Evolutionary conservation across 2,113 vertebrate genomes (phyloP).

Genomic region (Phaethon lepturus): DNA sequence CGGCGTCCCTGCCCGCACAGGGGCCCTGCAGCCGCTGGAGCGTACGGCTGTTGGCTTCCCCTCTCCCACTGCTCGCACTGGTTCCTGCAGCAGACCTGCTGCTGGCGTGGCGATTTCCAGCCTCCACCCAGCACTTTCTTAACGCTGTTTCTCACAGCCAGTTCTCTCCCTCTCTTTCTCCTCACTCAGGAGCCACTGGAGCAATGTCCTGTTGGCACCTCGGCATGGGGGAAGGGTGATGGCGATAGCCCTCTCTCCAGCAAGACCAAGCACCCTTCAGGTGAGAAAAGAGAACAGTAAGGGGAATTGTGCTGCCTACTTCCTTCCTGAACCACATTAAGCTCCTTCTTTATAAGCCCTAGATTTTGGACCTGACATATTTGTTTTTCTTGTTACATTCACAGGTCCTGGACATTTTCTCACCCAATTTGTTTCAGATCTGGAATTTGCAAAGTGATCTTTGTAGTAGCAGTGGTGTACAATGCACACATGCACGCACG

Average conservation of each 20-base stretch:
- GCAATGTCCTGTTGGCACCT: background rate
- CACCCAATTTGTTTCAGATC: background rate
- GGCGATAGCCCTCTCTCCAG: background rate
- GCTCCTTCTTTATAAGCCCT: background rate
- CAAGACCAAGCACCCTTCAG: background rate
- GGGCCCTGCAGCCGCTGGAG: background rate
- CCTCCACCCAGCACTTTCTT: background rate
- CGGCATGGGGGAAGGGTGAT: background rate
- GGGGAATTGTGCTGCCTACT: background rate
- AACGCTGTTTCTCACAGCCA: background rate
- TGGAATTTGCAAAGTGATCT: background rate
- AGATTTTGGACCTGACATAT: background rate
- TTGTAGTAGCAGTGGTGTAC: background rate
- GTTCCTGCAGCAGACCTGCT: background rate
- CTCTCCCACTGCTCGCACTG: background rate
- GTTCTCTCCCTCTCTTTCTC: background rate
- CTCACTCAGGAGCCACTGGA: background rate
- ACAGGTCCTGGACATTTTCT: background rate
- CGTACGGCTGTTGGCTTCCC: background rate
- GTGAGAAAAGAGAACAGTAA: background rate
- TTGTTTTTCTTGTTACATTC: conserved; percentile 24
- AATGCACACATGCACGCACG: background rate
- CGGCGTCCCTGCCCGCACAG: background rate
- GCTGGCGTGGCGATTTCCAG: background rate
- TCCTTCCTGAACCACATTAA: background rate